Base-by-base conservation (phyloP, 2,888 invertebrate species). In the Ditylenchus weischeri region DNA sequence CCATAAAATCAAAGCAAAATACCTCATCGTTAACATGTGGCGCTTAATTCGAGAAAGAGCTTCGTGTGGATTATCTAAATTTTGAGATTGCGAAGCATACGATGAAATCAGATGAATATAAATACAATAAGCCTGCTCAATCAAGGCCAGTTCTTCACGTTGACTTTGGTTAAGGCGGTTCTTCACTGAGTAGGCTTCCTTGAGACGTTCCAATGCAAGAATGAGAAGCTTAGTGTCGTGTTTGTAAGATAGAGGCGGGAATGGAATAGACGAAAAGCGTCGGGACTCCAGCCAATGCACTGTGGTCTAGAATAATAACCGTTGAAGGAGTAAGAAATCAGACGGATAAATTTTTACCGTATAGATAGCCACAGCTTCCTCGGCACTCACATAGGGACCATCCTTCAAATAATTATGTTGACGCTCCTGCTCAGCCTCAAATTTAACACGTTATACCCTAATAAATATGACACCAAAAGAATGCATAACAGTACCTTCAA, bases 401-500 rank as follows among this genome's bases (percentile, higher is more conserved):
- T 99, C 98, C 88, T 98, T 99, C 79, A 98, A 86, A 84, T 98
- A 99, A 85, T 98, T 99, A 84, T 99, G 98, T 83, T 98, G 98
- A 10, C 98, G 86, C 84, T 99, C 98, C 84, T 98, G 98, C 85
- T 99, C 98, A 0, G 96, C 87, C 86, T 78, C 23, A 10, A 43
- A 8, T 43, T 43, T 1, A 61, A 75, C 64, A 58, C n/a, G 35
- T 10, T 58, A n/a, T 21, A 10, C n/a, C n/a, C 0, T 58, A 21
- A 23, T 8, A 29, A 6, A 7, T 29, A 58, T 23, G 29, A 57
- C 18, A 18, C 4, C 3, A 19, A n/a, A 2, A 11, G 38, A 2
- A 59, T 59, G 8, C 21, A 23, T n/a, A 21, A 18, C 15, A 29
- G 54, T 54, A 54, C 79, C 76, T 98, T 98, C 71, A 98, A 87